Base-by-base conservation (phyloP, 2,888 invertebrate genomes). In the Hirudinaria manillensis region DNA sequence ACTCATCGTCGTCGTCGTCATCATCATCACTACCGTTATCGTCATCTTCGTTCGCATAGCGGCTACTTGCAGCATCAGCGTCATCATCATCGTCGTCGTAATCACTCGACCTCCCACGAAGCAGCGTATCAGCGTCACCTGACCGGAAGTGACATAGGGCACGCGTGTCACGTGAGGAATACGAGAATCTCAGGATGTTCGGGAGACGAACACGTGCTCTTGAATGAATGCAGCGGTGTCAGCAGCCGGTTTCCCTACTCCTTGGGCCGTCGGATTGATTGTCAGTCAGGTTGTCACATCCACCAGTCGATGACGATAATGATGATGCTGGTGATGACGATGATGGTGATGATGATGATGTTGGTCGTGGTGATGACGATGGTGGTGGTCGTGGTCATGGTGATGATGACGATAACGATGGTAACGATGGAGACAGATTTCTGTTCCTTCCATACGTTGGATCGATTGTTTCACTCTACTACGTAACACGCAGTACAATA, bases 81-180 rank as follows among this genome's bases (percentile, higher is more conserved):
- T 34, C 68, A 68, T 7, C 34, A 24, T 34, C 34, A 61, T 29
- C 61, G 29, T 19, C 29, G n/a, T 29, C 61, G 45, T 45, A 10
- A 45, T 45, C 45, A 45, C 13, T 45, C 45, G 45, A 45, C 45
- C 45, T 45, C 45, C 45, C 45, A 45, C 45, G 45, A 45, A 45
- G 45, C 45, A 45, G 24, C 61, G 61, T 29, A 61, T 61, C 61
- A 61, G 61, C 29, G 61, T 61, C 61, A 61, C 61, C 24, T 61
- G 61, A 61, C 61, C 61, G 61, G 24, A 61, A 61, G 61, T 61
- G 61, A 19, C 61, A 61, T 61, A 61, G 61, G 24, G 61, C 61
- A 61, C 61, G 29, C 61, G 29, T 29, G 61, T 24, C 61, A 29
- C 61, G 29, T 4, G 61, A 61, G 61, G 29, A 61, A 61, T 61